Evolutionary conservation across 2,888 invertebrate genomes (phyloP), one percentile per base, ranked within the genome.

Genomic region (Odontocolon sp.): DNA sequence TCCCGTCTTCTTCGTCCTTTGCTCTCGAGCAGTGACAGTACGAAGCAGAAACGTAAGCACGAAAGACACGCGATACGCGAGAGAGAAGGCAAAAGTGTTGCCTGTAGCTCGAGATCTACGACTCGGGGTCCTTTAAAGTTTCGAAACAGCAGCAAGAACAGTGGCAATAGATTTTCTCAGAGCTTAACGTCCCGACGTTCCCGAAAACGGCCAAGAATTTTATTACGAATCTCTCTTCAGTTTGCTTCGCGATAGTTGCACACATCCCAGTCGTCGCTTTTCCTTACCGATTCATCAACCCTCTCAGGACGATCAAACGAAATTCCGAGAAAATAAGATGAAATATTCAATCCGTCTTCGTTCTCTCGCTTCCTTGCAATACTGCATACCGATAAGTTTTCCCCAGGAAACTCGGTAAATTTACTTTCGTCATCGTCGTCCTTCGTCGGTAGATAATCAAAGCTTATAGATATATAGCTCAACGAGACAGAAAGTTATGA

Each of bases 51-150:
- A 57, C 16, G 4, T 33, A 59, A 31, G 11, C 23, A 6, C 9
- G 33, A n/a, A 31, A 33, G 31, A 42, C 42, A 11, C 11, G 52
- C 28, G 59, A 61, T 50, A 56, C 63, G 47, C 45, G 47, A 57
- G 28, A 38, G 26, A 18, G 28, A 26, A 26, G 21, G 50, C 64
- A 66, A 75, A 75, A 70, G 64, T 59, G 42, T 70, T 59, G 56
- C 47, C 23, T 14, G 23, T 6, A n/a, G 16, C 9, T 57, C 16
- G 76, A 76, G 76, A 76, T 76, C 59, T 76, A 76, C 70, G 76
- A 66, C 76, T 76, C 61, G 23, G 70, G 70, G 70, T 76, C 76
- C 76, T 76, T 76, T 76, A 76, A 70, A 76, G 76, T 76, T 76
- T 66, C 40, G 21, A 14, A 26, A 36, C 14, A 50, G 23, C 11